A percentile compares a stretch with the other conserved stretches of the same genome.
These are phyloP conservation scores for Gorsachius goisagi DNA, from an alignment of 2,113 vertebrate species.

Conservation along the genomic window DNA sequence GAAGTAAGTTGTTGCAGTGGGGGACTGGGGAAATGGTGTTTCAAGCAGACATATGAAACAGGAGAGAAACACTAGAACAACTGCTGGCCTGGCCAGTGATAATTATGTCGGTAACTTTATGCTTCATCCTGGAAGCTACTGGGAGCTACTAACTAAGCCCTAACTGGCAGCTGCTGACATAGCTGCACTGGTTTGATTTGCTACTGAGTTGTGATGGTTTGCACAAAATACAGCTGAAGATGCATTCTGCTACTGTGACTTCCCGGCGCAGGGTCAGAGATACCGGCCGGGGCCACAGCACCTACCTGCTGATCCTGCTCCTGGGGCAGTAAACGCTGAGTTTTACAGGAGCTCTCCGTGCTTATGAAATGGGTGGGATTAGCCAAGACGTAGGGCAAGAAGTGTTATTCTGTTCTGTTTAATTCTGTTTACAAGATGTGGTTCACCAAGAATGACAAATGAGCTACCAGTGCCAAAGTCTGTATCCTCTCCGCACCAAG, in stretches of 20 bases:
- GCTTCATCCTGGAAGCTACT: background rate
- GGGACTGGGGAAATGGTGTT: background rate
- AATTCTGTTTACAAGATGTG: background rate
- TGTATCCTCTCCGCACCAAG: fast-evolving
- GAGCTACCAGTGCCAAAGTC: background rate
- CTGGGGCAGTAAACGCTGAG: background rate
- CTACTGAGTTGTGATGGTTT: background rate
- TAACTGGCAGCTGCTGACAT: background rate
- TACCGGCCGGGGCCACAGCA: background rate
- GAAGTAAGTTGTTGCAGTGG: background rate
- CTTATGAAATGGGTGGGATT: background rate
- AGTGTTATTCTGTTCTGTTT: background rate
- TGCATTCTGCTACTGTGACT: background rate
- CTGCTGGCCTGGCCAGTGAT: background rate
- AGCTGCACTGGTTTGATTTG: background rate
- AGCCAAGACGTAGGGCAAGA: background rate
- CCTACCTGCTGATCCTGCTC: background rate
- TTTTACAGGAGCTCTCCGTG: background rate
- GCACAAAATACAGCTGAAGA: background rate
- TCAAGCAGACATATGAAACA: background rate
- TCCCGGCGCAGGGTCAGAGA: background rate
- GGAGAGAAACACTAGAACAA: background rate
- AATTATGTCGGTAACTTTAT: slow-evolving; percentile 5
- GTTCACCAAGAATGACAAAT: background rate
- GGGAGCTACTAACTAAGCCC: background rate